Conservation (phyloP, 2,888 invertebrate species). For the Yponomeuta sedellus region DNA sequence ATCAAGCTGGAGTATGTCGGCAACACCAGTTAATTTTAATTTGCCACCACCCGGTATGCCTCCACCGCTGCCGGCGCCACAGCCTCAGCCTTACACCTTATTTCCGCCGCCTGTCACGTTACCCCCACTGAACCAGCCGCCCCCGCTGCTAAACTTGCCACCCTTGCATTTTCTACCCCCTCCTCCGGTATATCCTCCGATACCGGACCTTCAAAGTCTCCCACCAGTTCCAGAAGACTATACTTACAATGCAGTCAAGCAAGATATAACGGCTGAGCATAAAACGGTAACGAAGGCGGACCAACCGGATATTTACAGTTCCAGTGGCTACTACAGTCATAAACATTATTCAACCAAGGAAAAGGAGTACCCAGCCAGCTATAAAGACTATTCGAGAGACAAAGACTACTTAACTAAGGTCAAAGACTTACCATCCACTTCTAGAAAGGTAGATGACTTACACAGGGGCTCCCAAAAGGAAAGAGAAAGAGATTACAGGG, state of each 20-base stretch:
- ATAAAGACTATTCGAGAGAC: not conserved
- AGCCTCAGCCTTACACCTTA: constrained; percentile 15
- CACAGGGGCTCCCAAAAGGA: constrained; percentile 29
- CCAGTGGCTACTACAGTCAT: not conserved
- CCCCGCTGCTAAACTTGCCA: constrained; percentile 22
- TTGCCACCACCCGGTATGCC: constrained; percentile 24
- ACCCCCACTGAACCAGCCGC: constrained; percentile 18
- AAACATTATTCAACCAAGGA: not conserved
- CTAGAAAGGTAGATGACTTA: constrained; percentile 16
- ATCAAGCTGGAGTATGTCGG: not conserved
- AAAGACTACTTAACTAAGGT: no score
- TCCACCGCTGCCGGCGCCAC: constrained; percentile 19
- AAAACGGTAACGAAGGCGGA: not conserved
- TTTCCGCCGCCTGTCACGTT: constrained; percentile 24
- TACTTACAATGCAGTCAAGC: not conserved
- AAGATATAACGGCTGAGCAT: not conserved
- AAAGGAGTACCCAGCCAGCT: not conserved
- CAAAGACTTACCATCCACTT: constrained; percentile 23
- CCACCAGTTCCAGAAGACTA: constrained; percentile 23
- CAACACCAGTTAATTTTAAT: not conserved
- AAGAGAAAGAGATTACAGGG: constrained; percentile 27
- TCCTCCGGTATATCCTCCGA: constrained; percentile 22
- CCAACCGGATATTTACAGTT: not conserved
- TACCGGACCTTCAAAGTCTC: constrained; percentile 26
- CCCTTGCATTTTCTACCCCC: constrained; percentile 27